Evolutionary conservation across 2,888 invertebrate species (phyloP).

Genomic region (Eupeodes luniger): DNA sequence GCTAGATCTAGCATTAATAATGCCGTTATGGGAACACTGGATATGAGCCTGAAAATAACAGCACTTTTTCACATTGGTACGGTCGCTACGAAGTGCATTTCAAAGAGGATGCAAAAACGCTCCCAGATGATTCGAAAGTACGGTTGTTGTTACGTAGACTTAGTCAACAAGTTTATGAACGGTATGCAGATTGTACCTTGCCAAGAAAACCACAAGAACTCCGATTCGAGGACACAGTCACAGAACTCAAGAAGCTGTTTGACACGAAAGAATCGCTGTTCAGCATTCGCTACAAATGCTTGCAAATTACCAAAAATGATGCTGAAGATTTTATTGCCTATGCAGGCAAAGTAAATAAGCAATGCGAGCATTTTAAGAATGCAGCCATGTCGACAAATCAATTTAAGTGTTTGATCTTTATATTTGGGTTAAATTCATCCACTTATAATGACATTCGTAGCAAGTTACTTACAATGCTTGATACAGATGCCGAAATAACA

Average conservation of each 20-base stretch:
- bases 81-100: neutral
- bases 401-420: neutral
- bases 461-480: neutral
- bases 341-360: neutral
- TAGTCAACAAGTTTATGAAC: neutral
- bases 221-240: neutral
- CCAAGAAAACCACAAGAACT: neutral
- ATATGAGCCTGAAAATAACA: neutral
- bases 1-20: no score
- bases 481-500: neutral
- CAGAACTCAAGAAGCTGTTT: neutral
- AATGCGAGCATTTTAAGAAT: neutral
- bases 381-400: neutral
- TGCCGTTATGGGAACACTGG: no score
- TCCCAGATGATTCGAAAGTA: neutral
- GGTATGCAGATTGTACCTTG: neutral
- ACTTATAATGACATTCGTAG: neutral
- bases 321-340: neutral
- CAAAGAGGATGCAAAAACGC: neutral
- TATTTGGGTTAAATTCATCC: neutral
- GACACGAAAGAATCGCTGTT: neutral
- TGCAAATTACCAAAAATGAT: neutral
- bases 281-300: conserved; percentile 2
- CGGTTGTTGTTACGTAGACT: no score
- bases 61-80: neutral